These are phyloP conservation scores for Cinara cedri DNA, from an alignment of 2,888 invertebrate genomes.

Conservation along the genomic window DNA sequence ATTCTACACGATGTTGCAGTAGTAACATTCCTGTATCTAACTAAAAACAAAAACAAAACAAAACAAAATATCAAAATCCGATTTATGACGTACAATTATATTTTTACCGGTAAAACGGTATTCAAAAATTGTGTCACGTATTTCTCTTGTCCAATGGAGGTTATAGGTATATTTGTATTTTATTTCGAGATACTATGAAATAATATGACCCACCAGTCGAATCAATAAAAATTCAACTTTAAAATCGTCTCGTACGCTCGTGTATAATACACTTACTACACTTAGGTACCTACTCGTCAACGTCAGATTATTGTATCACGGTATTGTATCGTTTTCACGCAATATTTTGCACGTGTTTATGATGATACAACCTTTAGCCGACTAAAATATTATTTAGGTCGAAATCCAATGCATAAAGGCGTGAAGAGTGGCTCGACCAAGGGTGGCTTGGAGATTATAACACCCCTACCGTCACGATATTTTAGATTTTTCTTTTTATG, in stretches of 20 bases:
- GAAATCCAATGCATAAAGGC: not conserved
- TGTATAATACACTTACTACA: no score
- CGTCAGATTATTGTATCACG: conserved; percentile 29
- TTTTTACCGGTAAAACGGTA: no score
- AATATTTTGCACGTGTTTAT: conserved; percentile 24
- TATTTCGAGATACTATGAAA: not conserved
- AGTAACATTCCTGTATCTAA: conserved; percentile 55
- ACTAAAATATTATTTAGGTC: conserved; percentile 9
- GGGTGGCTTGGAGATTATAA: no score
- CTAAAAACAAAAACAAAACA: not conserved
- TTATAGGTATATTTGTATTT: no score
- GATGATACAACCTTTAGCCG: not conserved
- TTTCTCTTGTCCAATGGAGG: no score
- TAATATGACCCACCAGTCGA: conserved; percentile 35
- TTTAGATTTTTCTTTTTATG: no score
- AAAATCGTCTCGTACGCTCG: not conserved
- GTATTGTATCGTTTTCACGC: conserved; percentile 35
- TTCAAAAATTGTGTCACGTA: no score
- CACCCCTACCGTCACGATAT: no score
- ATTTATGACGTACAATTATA: not conserved
- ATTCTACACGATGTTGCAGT: conserved; percentile 49
- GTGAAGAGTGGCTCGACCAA: no score
- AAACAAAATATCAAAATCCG: not conserved
- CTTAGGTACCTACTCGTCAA: conserved; percentile 43
- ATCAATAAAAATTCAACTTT: conserved; percentile 16